Percentiles rank a stretch among this genome's conserved stretches.
Evolutionary conservation across 2,888 invertebrate species (phyloP).

Genomic region (Tetanocera ferruginea): DNA sequence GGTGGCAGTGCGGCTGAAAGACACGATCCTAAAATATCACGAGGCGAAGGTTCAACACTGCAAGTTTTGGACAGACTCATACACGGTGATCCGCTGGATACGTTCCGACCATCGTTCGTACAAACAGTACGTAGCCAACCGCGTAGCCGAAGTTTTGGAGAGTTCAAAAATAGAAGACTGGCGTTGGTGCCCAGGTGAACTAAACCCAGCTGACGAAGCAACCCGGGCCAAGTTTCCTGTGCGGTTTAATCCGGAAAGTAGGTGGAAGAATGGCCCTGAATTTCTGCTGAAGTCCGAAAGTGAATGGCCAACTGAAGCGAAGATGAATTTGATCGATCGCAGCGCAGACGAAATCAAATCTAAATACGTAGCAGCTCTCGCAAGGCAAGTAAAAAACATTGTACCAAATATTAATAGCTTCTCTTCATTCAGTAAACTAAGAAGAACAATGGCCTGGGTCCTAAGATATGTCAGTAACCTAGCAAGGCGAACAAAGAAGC

Average conservation of each 20-base stretch:
- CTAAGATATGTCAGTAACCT: not conserved
- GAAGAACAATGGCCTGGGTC: not conserved
- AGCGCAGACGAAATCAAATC: too few relatives aligned
- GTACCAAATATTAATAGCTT: not conserved
- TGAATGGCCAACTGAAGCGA: not conserved
- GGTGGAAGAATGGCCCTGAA: not conserved
- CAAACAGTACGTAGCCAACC: too few relatives aligned
- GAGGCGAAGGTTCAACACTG: not conserved
- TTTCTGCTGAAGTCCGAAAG: not conserved
- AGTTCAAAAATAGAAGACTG: not conserved
- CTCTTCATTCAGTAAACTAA: not conserved
- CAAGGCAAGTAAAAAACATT: not conserved
- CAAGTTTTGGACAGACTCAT: slow-evolving; percentile 35
- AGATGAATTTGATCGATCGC: too few relatives aligned
- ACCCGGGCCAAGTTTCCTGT: not conserved
- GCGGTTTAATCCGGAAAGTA: not conserved
- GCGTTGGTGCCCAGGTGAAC: slow-evolving; percentile 7
- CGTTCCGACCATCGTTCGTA: slow-evolving; percentile 48
- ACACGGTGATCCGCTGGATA: slow-evolving; percentile 48
- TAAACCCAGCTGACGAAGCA: not conserved
- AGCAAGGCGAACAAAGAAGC: not conserved
- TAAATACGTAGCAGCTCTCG: not conserved
- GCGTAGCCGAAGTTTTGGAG: slow-evolving; percentile 35
- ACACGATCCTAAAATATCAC: slow-evolving; percentile 25
- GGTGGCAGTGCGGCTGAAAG: slow-evolving; percentile 23